These are phyloP conservation scores for Olivierus martensii DNA, from an alignment of 1,140 invertebrate genomes.

Conservation along the genomic window DNA sequence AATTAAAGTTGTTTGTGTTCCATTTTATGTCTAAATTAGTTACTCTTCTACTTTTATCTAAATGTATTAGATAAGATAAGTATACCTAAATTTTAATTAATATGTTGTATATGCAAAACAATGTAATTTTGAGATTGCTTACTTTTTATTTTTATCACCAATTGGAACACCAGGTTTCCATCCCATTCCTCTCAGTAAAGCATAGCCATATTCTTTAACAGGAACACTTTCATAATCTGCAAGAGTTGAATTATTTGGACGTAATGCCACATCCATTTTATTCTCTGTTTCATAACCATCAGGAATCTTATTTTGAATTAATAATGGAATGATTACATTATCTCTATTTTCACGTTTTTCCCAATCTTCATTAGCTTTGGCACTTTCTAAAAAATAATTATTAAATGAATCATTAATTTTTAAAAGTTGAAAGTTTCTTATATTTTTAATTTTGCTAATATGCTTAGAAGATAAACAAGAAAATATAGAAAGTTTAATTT, in stretches of 20 bases:
- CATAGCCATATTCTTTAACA: conserved; percentile 72
- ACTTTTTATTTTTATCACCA: conserved; percentile 13
- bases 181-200: conserved; percentile 89
- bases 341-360: conserved; percentile 24
- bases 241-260: conserved; percentile 36
- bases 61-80: too few species aligned
- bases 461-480: too few species aligned
- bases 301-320: conserved; percentile 36
- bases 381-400: conserved; percentile 25
- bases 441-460: too few species aligned
- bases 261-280: conserved; percentile 33
- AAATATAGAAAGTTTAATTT: too few species aligned
- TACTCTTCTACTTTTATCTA: too few species aligned
- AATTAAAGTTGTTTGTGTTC: too few species aligned
- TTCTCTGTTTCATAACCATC: conserved; percentile 37
- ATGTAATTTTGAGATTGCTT: not conserved
- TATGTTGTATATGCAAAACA: too few species aligned
- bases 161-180: conserved; percentile 47
- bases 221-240: conserved; percentile 86
- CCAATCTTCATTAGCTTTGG: conserved; percentile 24
- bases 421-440: too few species aligned
- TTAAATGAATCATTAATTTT: too few species aligned
- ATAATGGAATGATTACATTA: conserved; percentile 28
- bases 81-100: too few species aligned
- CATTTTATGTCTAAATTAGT: too few species aligned